A percentile compares a stretch with the other conserved stretches of the same genome.
These are phyloP conservation scores for Strigops habroptila DNA, from an alignment of 2,113 vertebrate species.

Conservation along the genomic window DNA sequence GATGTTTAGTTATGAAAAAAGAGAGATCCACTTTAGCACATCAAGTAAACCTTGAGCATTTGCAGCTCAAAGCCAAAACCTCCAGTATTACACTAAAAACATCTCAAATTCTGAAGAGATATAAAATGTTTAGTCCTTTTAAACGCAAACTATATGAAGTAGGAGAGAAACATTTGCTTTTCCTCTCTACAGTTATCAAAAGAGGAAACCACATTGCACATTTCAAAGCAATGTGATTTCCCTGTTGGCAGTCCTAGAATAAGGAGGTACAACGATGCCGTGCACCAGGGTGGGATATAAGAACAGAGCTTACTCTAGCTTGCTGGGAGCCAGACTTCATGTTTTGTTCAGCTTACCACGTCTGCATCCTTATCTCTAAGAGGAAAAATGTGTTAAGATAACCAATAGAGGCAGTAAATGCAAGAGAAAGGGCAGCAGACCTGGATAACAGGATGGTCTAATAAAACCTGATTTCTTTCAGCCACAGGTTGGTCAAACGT, in stretches of 20 bases:
- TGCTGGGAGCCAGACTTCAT: not conserved
- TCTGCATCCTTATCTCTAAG: not conserved
- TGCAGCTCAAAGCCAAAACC: not conserved
- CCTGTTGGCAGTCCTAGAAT: not conserved
- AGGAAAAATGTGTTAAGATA: not conserved
- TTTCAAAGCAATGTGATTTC: not conserved
- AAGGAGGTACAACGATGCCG: not conserved
- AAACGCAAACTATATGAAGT: not conserved
- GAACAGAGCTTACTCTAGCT: not conserved
- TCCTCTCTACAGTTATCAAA: not conserved
- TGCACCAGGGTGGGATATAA: not conserved
- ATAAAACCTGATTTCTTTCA: not conserved
- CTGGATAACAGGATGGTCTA: not conserved
- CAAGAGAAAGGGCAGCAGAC: not conserved
- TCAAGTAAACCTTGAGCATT: not conserved
- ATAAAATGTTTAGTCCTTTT: not conserved
- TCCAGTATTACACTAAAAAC: not conserved
- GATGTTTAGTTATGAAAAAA: not conserved
- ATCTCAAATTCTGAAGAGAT: not conserved
- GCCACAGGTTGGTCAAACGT: not conserved
- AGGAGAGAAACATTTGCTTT: not conserved
- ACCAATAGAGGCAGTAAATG: not conserved
- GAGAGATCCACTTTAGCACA: not conserved
- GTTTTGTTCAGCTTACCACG: not conserved
- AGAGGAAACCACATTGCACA: not conserved